Evolutionary conservation across 2,888 invertebrate species (phyloP).

Genomic region (Drosophila phalerata): DNA sequence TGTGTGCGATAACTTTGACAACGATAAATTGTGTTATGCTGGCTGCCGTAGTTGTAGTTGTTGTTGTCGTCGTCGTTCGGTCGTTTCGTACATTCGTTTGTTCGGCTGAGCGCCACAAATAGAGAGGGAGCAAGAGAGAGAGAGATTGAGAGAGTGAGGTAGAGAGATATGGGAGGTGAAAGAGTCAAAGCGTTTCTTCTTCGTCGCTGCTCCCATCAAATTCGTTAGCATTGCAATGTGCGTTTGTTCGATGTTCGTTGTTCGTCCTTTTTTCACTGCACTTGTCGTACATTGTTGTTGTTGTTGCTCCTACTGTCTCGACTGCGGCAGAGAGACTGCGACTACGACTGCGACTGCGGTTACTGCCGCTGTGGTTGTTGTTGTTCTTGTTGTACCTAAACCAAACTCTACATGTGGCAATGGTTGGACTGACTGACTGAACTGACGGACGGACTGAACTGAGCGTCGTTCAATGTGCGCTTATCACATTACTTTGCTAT

Average conservation of each 20-base stretch:
- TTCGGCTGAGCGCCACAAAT: constrained; percentile 18
- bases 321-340: constrained; percentile 1
- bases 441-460: constrained; percentile 19
- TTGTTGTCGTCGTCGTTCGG: constrained; percentile 19
- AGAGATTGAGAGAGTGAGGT: not conserved
- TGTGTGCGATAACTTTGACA: constrained; percentile 68
- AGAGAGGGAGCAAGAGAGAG: constrained; percentile 13
- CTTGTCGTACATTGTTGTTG: constrained; percentile 43
- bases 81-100: constrained; percentile 18
- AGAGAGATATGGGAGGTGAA: constrained; percentile 17
- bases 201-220: constrained; percentile 47
- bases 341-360: constrained; percentile 9
- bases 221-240: constrained; percentile 60
- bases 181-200: constrained; percentile 38
- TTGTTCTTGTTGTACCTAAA: constrained; percentile 39
- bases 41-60: constrained; percentile 32
- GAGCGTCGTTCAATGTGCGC: constrained; percentile 60
- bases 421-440: constrained; percentile 3
- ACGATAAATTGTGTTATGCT: constrained; percentile 67
- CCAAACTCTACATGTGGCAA: constrained; percentile 50
- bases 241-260: constrained; percentile 37
- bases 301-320: constrained; percentile 3
- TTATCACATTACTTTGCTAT: constrained; percentile 74
- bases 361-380: constrained; percentile 17
- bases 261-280: constrained; percentile 41